Percentiles rank a stretch among this genome's conserved stretches.
phyloP scores from a whole-genome alignment of 1,140 invertebrate genomes.

The Calephelis nemesis region DNA sequence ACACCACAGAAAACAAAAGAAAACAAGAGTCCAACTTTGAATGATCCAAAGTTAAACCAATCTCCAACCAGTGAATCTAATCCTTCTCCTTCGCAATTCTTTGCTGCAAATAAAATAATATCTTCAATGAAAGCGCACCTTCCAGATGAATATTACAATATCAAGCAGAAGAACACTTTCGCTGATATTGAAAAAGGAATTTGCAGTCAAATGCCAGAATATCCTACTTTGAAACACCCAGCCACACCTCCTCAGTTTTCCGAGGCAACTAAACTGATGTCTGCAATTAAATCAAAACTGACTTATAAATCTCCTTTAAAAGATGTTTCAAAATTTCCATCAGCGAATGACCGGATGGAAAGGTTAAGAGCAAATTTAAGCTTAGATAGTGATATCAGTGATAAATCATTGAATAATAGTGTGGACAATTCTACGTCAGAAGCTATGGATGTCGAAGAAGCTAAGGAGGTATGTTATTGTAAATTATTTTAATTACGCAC shows the following conservation, averaged over 20 bases:
- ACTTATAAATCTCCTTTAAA: slow-evolving; percentile 49
- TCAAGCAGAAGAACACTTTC: slow-evolving; percentile 66
- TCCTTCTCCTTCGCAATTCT: slow-evolving; percentile 67
- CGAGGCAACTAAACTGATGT: slow-evolving; percentile 64
- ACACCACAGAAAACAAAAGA: slow-evolving; percentile 42
- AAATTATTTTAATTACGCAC: too few species aligned
- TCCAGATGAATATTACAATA: slow-evolving; percentile 60
- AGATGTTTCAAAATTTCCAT: slow-evolving; percentile 36
- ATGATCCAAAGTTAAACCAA: slow-evolving; percentile 51
- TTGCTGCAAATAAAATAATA: slow-evolving; percentile 72
- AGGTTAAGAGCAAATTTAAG: slow-evolving; percentile 42
- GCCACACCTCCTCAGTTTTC: slow-evolving; percentile 69
- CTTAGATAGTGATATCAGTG: slow-evolving; percentile 37
- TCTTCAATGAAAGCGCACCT: slow-evolving; percentile 70
- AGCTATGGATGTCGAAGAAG: slow-evolving; percentile 59
- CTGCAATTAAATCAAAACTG: slow-evolving; percentile 66
- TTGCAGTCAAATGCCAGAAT: slow-evolving; percentile 58
- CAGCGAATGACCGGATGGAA: slow-evolving; percentile 53
- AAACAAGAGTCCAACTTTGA: slow-evolving; percentile 46
- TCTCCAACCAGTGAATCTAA: slow-evolving; percentile 58
- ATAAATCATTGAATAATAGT: slow-evolving; percentile 35
- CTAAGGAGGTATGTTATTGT: slow-evolving; percentile 46
- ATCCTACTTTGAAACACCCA: slow-evolving; percentile 62
- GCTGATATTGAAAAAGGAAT: slow-evolving; percentile 69
- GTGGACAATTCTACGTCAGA: slow-evolving; percentile 32